Conservation (phyloP, 2,888 invertebrate species). For the Imbricaverruca yamaguchii region DNA sequence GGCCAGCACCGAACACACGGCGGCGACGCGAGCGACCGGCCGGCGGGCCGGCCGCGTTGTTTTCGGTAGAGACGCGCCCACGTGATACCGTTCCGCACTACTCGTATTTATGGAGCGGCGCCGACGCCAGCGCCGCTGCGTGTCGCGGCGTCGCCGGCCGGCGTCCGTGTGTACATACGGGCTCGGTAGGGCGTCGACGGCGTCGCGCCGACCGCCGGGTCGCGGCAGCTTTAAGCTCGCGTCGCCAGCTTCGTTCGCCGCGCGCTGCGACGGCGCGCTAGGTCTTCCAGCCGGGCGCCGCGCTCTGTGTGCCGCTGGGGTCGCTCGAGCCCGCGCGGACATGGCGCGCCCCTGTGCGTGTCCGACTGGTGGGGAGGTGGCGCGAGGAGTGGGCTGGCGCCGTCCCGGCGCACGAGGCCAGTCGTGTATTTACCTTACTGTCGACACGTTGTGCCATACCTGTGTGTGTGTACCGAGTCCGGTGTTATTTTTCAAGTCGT, state of each 20-base stretch:
- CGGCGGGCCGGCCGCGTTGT: neutral
- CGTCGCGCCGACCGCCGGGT: neutral
- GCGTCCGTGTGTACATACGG: conserved; percentile 1
- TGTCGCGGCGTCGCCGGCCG: neutral
- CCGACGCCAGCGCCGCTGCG: neutral
- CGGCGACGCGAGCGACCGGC: neutral
- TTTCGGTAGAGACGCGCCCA: neutral
- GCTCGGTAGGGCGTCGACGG: neutral
- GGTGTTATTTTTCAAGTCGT: conserved; percentile 13
- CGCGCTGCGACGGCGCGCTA: neutral
- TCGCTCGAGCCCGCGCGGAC: neutral
- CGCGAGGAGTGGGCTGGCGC: too few species aligned
- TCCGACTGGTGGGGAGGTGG: too few species aligned
- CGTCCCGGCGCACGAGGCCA: too few species aligned
- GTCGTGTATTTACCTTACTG: neutral
- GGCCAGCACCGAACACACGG: neutral
- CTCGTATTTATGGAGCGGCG: neutral
- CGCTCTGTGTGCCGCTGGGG: neutral
- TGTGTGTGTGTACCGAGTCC: conserved; percentile 6
- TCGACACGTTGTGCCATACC: conserved; percentile 5
- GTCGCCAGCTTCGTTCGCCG: neutral
- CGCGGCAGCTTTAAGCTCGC: neutral
- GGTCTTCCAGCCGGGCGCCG: conserved; percentile 10
- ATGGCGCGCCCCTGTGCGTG: too few species aligned
- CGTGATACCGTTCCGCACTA: neutral